A percentile compares a stretch with the other conserved stretches of the same genome.
Conservation (phyloP, 2,888 invertebrate species). For the Criorhina ranunculi region DNA sequence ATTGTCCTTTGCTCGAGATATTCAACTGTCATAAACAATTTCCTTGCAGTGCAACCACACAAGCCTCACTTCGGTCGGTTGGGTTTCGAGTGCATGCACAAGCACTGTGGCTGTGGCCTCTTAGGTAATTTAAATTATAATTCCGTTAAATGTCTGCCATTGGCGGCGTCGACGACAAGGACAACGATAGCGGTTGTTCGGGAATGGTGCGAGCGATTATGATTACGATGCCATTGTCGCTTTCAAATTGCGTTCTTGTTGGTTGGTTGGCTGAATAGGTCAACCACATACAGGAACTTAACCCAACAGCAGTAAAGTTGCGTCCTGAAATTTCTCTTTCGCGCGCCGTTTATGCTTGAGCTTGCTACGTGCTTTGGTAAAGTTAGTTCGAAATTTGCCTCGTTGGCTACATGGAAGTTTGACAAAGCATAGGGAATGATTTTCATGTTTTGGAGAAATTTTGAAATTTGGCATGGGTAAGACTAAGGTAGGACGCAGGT, state of each 20-base stretch:
- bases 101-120: conserved; percentile 38
- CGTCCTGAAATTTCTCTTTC: conserved; percentile 56
- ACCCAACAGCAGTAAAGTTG: conserved; percentile 49
- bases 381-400: conserved; percentile 38
- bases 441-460: conserved; percentile 60
- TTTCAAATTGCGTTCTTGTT: conserved; percentile 53
- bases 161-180: conserved; percentile 17
- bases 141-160: conserved; percentile 54
- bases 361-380: conserved; percentile 39
- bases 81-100: conserved; percentile 42
- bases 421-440: conserved; percentile 15
- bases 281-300: conserved; percentile 60
- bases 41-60: conserved; percentile 55
- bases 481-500: too few relatives aligned
- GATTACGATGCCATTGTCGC: conserved; percentile 68
- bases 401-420: conserved; percentile 34
- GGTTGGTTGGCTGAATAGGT: conserved; percentile 72
- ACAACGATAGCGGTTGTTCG: conserved; percentile 2
- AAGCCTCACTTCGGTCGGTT: conserved; percentile 39
- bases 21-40: conserved; percentile 75
- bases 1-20: conserved; percentile 64
- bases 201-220: conserved; percentile 46
- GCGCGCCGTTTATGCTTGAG: conserved; percentile 47
- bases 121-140: conserved; percentile 69
- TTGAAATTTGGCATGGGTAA: too few relatives aligned